phyloP scores from a whole-genome alignment of 2,797 vertebrate genomes.

The Sitta carolinensis region DNA sequence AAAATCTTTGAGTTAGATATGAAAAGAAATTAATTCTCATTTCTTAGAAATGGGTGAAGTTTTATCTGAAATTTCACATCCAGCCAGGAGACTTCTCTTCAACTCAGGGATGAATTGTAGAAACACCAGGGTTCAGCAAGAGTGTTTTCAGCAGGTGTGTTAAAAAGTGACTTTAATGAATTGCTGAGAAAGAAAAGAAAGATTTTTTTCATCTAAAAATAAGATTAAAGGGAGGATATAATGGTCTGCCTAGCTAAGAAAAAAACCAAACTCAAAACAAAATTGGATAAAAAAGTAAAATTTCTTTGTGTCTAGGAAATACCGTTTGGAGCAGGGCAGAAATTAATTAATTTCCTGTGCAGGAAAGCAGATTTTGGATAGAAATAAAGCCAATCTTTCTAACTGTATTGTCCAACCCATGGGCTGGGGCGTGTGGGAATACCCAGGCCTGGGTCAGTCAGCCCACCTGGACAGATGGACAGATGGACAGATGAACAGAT shows the following conservation, averaged over 20 bases:
- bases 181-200: background rate
- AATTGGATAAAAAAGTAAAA: background rate
- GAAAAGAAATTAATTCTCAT: background rate
- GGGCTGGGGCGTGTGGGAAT: background rate
- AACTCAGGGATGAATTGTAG: background rate
- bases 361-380: background rate
- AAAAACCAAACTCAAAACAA: background rate
- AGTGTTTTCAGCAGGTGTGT: background rate
- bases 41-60: background rate
- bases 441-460: background rate
- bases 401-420: background rate
- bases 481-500: background rate
- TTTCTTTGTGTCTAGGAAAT: background rate
- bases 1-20: background rate
- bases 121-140: background rate
- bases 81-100: background rate
- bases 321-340: background rate
- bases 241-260: background rate
- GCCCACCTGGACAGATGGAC: background rate
- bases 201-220: background rate
- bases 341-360: background rate
- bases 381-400: background rate
- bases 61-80: background rate
- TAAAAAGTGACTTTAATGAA: background rate
- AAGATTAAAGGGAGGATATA: background rate